Conservation (phyloP, 92 coral and sea anemone species). For the Palythoa caribaeorum region DNA sequence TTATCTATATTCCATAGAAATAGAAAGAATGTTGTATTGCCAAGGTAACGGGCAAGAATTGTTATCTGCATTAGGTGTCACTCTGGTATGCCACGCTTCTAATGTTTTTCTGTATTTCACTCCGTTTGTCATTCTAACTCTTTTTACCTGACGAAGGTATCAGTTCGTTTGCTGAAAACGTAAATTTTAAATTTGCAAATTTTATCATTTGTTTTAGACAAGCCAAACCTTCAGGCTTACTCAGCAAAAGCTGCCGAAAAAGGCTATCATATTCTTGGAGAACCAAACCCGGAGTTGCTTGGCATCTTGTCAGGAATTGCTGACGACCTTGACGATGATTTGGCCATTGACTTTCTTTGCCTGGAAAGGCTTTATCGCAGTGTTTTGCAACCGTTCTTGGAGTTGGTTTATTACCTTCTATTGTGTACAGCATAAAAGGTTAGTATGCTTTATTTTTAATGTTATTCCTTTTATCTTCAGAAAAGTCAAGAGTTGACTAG, state of each 20-base stretch:
- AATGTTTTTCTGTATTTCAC: too few relatives aligned
- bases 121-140: too few relatives aligned
- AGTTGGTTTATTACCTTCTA: not conserved
- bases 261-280: not conserved
- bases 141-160: too few relatives aligned
- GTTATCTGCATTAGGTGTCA: too few relatives aligned
- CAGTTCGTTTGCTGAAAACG: not conserved
- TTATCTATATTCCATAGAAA: too few relatives aligned
- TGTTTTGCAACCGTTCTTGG: not conserved
- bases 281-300: constrained; percentile 4
- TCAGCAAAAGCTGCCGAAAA: not conserved
- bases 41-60: too few relatives aligned
- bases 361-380: not conserved
- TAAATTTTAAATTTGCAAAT: not conserved
- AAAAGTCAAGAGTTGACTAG: too few relatives aligned
- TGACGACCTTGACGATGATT: not conserved
- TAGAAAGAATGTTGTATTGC: too few relatives aligned
- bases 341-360: not conserved
- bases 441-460: not conserved
- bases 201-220: not conserved
- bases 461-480: too few relatives aligned
- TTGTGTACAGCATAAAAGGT: not conserved
- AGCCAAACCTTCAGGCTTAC: not conserved
- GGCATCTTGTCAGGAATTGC: not conserved
- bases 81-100: too few relatives aligned